Percentiles rank a stretch among this genome's conserved stretches.
Evolutionary conservation across 2,797 vertebrate species (phyloP).

Genomic region (Anguilla marmorata): DNA sequence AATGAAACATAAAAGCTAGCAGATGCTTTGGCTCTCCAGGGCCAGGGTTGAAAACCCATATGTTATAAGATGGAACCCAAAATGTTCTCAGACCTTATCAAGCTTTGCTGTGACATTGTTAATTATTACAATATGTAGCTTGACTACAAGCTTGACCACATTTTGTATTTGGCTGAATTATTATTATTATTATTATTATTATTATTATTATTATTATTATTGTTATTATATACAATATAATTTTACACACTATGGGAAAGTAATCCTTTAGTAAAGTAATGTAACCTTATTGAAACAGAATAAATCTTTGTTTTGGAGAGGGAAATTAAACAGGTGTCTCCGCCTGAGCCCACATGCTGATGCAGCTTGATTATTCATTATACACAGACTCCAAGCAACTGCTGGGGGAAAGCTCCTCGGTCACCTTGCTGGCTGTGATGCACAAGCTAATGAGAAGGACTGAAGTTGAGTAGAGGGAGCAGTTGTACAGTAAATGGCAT

Average conservation of each 20-base stretch:
- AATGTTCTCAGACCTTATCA: conserved; percentile 75
- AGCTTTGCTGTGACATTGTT: conserved; percentile 80
- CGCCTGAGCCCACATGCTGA: conserved; percentile 39
- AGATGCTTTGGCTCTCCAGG: too few species aligned
- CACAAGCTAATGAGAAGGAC: conserved; percentile 71
- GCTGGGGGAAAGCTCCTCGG: conserved; percentile 55
- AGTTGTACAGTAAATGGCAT: conserved; percentile 58
- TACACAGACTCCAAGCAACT: conserved; percentile 39
- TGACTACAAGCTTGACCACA: conserved; percentile 75
- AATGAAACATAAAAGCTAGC: too few species aligned
- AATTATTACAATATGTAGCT: conserved; percentile 74
- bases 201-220: neutral
- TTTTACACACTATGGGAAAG: conserved; percentile 63
- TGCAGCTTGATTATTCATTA: conserved; percentile 57
- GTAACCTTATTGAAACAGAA: neutral
- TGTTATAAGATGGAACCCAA: neutral
- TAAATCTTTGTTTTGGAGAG: conserved; percentile 31
- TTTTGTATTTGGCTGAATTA: conserved; percentile 72
- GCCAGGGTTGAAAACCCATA: too few species aligned
- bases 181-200: neutral
- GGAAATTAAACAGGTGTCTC: conserved; percentile 45
- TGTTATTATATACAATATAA: neutral
- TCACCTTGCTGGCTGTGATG: conserved; percentile 81
- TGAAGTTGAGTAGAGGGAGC: conserved; percentile 68
- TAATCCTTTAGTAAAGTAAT: neutral